phyloP scores from a whole-genome alignment of 2,888 invertebrate species.

The Neoaliturus tenellus region DNA sequence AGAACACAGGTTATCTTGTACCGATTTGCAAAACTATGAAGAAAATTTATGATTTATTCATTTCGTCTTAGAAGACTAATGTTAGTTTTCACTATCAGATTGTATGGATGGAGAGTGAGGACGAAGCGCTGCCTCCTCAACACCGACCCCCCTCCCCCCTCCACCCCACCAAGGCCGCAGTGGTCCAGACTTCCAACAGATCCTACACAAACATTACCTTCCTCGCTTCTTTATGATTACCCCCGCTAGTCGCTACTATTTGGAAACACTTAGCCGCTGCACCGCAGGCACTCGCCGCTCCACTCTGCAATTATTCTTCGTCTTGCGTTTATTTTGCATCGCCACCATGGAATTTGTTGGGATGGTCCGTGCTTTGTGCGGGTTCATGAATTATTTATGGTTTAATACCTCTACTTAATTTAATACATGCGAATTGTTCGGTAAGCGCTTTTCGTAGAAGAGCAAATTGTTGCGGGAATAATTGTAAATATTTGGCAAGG shows the following conservation, averaged over 20 bases:
- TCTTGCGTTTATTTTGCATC: slow-evolving; percentile 15
- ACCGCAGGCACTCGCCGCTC: background rate
- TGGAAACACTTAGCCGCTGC: slow-evolving; percentile 32
- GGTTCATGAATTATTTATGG: slow-evolving; percentile 8
- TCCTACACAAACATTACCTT: slow-evolving; percentile 28
- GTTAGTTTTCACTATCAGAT: too few relatives aligned
- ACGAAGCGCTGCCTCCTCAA: background rate
- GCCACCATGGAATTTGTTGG: background rate
- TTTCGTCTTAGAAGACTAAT: too few relatives aligned
- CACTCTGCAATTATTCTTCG: slow-evolving; percentile 11
- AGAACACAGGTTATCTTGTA: too few relatives aligned
- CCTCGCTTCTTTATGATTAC: slow-evolving; percentile 32
- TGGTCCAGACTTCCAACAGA: background rate
- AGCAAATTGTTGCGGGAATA: too few relatives aligned
- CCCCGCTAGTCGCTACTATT: slow-evolving; percentile 31
- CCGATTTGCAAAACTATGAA: too few relatives aligned
- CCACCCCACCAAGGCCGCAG: background rate
- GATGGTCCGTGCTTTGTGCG: background rate
- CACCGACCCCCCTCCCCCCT: background rate
- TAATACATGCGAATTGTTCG: background rate
- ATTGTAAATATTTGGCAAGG: too few relatives aligned
- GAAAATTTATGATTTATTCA: too few relatives aligned
- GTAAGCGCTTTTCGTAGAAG: background rate
- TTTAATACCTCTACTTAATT: background rate
- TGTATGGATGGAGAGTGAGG: background rate